Base-by-base conservation (phyloP, 2,113 vertebrate species). In the Lethenteron camtschaticum region DNA sequence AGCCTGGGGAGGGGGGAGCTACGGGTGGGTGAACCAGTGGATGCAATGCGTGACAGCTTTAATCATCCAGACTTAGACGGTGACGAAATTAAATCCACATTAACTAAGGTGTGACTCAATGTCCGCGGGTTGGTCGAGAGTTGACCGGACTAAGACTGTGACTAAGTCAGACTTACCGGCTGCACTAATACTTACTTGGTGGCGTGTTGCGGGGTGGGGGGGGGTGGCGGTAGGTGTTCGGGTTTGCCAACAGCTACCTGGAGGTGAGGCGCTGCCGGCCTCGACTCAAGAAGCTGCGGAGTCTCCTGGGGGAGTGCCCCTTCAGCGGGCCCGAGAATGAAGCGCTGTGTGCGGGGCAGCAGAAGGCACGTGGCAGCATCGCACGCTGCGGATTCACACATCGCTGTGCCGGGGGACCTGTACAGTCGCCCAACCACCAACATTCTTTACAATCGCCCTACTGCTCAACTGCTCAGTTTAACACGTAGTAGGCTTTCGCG, bases 211-310 rank as follows among this genome's bases (percentile, higher is more conserved):
- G 14, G 6, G 5, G 14, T 1, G 2, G n/a, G 9, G 63, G n/a
- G 63, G 9, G 63, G n/a, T 66, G 20, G 60, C 60, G 41, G 41
- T 41, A 66, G 63, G 20, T 66, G n/a, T 66, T n/a, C 20, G 63
- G 63, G n/a, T 66, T 66, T 66, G 63, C 63, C 20, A 66, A 20
- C 10, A 16, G 14, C 20, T 66, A 16, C 8, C 63, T 66, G 63
- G 63, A 66, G 20, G 20, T 20, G 63, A n/a, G 63, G n/a, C 63
- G n/a, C 20, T 66, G 63, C 63, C n/a, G 20, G 63, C 63, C 63
- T 66, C 14, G 63, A n/a, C 63, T 66, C 14, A n/a, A 20, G 20
- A 66, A 66, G 63, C 20, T 66, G 10, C 63, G 63, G 8, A 20
- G 14, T 7, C 10, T 66, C 9, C 63, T 66, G 14, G 63, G 63